A percentile compares a stretch with the other conserved stretches of the same genome.
phyloP scores from a whole-genome alignment of 1,140 invertebrate species.

The Penaeus vannamei region DNA sequence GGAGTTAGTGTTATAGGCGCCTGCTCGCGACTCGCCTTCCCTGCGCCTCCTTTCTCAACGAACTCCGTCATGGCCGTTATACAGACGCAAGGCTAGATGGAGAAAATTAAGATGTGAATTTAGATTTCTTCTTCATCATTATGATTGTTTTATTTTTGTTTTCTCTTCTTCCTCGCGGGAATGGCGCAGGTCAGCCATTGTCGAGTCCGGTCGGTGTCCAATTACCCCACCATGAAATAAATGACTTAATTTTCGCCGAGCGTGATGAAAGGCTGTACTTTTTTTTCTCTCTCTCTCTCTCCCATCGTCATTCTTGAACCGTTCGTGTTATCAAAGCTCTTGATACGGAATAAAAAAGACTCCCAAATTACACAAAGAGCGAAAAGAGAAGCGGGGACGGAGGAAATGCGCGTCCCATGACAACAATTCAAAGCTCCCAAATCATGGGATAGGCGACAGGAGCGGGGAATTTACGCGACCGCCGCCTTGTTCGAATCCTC shows the following conservation, averaged over 20 bases:
- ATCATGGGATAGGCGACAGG: slow-evolving; percentile 55
- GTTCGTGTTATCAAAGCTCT: too few relatives aligned
- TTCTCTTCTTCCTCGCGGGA: not conserved
- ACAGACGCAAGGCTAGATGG: too few relatives aligned
- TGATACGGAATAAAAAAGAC: too few relatives aligned
- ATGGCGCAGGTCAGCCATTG: slow-evolving; percentile 6
- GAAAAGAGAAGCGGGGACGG: slow-evolving; percentile 29
- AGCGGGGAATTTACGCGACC: slow-evolving; percentile 48
- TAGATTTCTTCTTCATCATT: not conserved
- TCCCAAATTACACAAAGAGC: not conserved
- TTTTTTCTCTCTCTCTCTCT: not conserved
- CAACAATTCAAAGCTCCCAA: slow-evolving; percentile 53
- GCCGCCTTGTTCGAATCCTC: slow-evolving; percentile 46
- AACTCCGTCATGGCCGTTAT: too few relatives aligned
- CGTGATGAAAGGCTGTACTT: too few relatives aligned
- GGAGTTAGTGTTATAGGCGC: too few relatives aligned
- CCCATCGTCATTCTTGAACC: not conserved
- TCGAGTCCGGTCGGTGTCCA: slow-evolving; percentile 6
- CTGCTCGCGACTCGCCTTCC: too few relatives aligned
- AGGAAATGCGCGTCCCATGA: slow-evolving; percentile 42
- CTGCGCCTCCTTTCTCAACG: too few relatives aligned
- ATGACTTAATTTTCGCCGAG: slow-evolving; percentile 52
- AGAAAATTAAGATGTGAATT: too few relatives aligned
- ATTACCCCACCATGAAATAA: slow-evolving; percentile 14
- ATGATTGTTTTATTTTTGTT: not conserved